These are phyloP conservation scores for Scomber colias DNA, from an alignment of 2,113 vertebrate genomes.

Conservation along the genomic window DNA sequence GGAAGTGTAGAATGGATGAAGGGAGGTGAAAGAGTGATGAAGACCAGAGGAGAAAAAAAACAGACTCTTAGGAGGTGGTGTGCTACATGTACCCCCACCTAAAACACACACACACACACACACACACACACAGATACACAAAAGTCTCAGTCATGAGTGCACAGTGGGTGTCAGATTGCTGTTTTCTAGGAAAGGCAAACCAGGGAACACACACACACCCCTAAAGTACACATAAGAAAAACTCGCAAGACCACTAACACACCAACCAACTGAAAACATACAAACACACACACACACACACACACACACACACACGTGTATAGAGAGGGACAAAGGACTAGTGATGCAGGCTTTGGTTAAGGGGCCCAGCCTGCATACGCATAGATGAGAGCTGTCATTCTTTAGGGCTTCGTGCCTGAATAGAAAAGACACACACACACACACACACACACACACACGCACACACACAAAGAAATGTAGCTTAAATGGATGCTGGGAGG, in stretches of 20 bases:
- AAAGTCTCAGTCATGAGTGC: slow-evolving; percentile 29
- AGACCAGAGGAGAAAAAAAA: slow-evolving; percentile 17
- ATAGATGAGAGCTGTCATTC: slow-evolving; percentile 71
- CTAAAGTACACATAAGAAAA: slow-evolving; percentile 28
- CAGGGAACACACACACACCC: slow-evolving; percentile 19
- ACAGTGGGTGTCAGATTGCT: slow-evolving; percentile 54
- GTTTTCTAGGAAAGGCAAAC: slow-evolving; percentile 42
- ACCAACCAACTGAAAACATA: slow-evolving; percentile 13
- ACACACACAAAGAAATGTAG: slow-evolving; percentile 12
- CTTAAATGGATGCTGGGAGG: slow-evolving; percentile 19
- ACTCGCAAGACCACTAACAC: slow-evolving; percentile 14
- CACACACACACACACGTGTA: slow-evolving; percentile 14
- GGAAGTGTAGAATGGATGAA: slow-evolving; percentile 18
- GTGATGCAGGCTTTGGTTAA: slow-evolving; percentile 57
- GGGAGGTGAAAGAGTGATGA: slow-evolving; percentile 19
- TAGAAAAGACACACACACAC: slow-evolving; percentile 62
- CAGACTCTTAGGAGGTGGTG: slow-evolving; percentile 12
- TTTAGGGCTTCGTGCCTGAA: slow-evolving; percentile 58
- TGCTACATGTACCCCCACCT: not conserved
- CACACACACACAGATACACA: slow-evolving; percentile 19
- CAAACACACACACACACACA: slow-evolving; percentile 28
- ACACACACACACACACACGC: slow-evolving; percentile 27
- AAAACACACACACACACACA: slow-evolving; percentile 1
- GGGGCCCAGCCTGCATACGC: slow-evolving; percentile 52
- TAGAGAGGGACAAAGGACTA: slow-evolving; percentile 58